Percentiles rank a stretch among this genome's conserved stretches.
phyloP scores from a whole-genome alignment of 2,113 vertebrate species.

The Cottus gobio region DNA sequence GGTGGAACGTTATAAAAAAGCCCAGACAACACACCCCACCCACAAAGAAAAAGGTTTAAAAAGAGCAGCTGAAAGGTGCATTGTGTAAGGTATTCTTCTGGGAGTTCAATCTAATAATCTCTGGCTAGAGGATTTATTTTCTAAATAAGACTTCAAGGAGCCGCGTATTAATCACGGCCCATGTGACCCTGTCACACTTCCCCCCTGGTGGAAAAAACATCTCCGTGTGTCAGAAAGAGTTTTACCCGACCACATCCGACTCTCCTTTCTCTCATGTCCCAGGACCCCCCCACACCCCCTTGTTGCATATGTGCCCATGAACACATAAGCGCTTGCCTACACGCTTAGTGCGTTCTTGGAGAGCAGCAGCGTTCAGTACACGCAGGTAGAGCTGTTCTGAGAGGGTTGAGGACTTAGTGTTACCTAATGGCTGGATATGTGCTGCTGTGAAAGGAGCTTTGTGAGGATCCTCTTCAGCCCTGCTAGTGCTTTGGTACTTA shows the following conservation, averaged over 20 bases:
- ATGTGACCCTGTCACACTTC: conserved; percentile 62
- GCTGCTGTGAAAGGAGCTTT: conserved; percentile 73
- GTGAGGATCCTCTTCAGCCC: conserved; percentile 57
- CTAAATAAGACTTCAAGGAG: conserved; percentile 73
- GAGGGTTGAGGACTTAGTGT: conserved; percentile 43
- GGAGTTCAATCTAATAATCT: conserved; percentile 70
- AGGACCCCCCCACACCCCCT: conserved; percentile 21
- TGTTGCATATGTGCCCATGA: conserved; percentile 27
- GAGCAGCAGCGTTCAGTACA: conserved; percentile 35
- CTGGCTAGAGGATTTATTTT: conserved; percentile 64
- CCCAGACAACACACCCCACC: conserved; percentile 67
- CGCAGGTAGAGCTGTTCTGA: conserved; percentile 70
- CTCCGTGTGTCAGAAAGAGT: conserved; percentile 59
- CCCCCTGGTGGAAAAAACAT: conserved; percentile 66
- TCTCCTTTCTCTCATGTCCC: conserved; percentile 43
- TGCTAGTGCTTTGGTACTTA: conserved; percentile 19
- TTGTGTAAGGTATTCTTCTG: conserved; percentile 74
- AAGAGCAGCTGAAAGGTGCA: conserved; percentile 73
- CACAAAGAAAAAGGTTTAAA: conserved; percentile 52
- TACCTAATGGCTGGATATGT: conserved; percentile 61
- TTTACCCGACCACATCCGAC: conserved; percentile 49
- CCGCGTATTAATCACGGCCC: conserved; percentile 70
- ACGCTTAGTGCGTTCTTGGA: conserved; percentile 26
- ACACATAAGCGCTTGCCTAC: conserved; percentile 55
- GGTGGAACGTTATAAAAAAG: conserved; percentile 67